Conservation (phyloP, 2,888 invertebrate genomes). For the Agrochola lychnidis region DNA sequence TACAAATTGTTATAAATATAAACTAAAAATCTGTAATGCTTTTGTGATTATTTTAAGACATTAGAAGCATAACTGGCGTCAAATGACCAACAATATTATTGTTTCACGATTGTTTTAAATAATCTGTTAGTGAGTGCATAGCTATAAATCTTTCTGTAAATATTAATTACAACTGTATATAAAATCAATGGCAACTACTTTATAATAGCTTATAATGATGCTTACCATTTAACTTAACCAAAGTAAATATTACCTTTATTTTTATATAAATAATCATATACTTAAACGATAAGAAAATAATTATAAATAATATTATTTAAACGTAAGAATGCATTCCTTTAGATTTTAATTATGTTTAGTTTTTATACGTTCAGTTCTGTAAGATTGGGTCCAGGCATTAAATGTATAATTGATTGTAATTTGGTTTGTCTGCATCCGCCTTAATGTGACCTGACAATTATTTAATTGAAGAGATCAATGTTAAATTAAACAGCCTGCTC, state of each 20-base stretch:
- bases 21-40: not conserved
- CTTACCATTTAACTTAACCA: constrained; percentile 69
- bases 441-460: constrained; percentile 29
- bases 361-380: constrained; percentile 49
- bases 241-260: constrained; percentile 70
- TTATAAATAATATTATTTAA: constrained; percentile 53
- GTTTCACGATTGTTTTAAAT: not conserved
- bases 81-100: not conserved
- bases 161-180: constrained; percentile 57
- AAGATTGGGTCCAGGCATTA: constrained; percentile 51
- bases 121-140: constrained; percentile 14
- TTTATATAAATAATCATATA: constrained; percentile 56
- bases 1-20: constrained; percentile 16
- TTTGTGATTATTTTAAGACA: constrained; percentile 31
- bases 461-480: constrained; percentile 46
- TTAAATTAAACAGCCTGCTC: not conserved
- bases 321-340: constrained; percentile 68
- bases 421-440: constrained; percentile 53
- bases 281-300: constrained; percentile 25
- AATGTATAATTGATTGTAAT: constrained; percentile 41
- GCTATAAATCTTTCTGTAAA: constrained; percentile 48
- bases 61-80: not conserved
- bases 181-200: constrained; percentile 46
- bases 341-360: constrained; percentile 56
- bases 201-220: constrained; percentile 50